Percentiles rank a stretch among this genome's conserved stretches.
phyloP scores from a whole-genome alignment of 1,140 invertebrate species.

The Listronotus oregonensis region DNA sequence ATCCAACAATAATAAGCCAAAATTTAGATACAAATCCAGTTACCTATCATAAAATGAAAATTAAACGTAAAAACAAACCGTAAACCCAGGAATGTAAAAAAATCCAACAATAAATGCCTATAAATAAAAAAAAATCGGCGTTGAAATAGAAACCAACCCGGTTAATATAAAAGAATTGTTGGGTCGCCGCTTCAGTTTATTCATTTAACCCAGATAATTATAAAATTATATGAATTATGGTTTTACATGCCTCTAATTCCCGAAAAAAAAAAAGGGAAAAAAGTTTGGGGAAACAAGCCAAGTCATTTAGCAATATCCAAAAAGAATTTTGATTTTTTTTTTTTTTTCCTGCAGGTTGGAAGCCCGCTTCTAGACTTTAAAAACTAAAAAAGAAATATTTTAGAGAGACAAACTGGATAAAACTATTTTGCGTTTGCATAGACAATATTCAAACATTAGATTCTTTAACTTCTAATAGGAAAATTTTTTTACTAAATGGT shows the following conservation, averaged over 20 bases:
- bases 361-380: background rate
- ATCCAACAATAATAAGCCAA: too few relatives aligned
- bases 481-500: too few relatives aligned
- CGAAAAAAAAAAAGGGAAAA: background rate
- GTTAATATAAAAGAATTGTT: conserved; percentile 21
- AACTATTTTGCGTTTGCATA: too few relatives aligned
- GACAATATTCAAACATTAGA: too few relatives aligned
- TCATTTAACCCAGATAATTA: conserved; percentile 19
- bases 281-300: background rate
- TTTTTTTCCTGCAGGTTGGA: background rate
- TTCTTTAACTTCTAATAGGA: too few relatives aligned
- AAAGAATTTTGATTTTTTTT: conserved; percentile 5
- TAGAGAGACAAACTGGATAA: too few relatives aligned
- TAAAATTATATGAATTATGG: conserved; percentile 23
- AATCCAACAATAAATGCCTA: background rate
- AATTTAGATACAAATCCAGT: too few relatives aligned
- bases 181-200: background rate
- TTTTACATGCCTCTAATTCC: conserved; percentile 20
- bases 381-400: too few relatives aligned
- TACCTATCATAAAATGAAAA: too few relatives aligned
- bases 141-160: conserved; percentile 18
- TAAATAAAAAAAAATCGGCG: conserved; percentile 8
- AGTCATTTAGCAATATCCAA: conserved; percentile 14
- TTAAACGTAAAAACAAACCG: too few relatives aligned
- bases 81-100: too few relatives aligned